Evolutionary conservation across 2,113 vertebrate genomes (phyloP).

Genomic region (Coreoperca whiteheadi): DNA sequence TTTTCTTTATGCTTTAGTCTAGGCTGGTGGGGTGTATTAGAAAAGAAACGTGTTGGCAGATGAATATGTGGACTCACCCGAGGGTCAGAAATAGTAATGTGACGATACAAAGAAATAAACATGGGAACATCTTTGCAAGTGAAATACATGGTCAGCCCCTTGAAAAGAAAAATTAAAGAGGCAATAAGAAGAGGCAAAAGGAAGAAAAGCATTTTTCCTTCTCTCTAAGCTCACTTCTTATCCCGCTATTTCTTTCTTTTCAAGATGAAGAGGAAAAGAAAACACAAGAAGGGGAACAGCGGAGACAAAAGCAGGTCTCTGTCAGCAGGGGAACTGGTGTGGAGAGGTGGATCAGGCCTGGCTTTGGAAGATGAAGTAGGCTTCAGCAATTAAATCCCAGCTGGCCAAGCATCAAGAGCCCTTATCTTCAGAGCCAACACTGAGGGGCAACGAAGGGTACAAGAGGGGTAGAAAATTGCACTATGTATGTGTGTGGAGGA

Average conservation of each 20-base stretch:
- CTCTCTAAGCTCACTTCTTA: constrained; percentile 33
- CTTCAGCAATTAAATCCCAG: constrained; percentile 75
- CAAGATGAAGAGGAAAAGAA: constrained; percentile 64
- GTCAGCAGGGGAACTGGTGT: constrained; percentile 60
- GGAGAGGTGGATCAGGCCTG: constrained; percentile 55
- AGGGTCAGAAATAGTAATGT: constrained; percentile 18
- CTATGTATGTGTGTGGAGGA: constrained; percentile 33
- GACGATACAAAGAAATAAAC: constrained; percentile 26
- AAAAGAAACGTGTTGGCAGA: constrained; percentile 54
- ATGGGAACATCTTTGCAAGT: constrained; percentile 44
- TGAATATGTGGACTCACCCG: constrained; percentile 35
- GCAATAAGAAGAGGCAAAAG: constrained; percentile 28
- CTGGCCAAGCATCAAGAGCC: constrained; percentile 74
- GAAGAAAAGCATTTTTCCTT: constrained; percentile 37
- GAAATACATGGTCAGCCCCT: constrained; percentile 22
- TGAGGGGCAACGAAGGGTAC: constrained; percentile 55
- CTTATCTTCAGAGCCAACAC: constrained; percentile 73
- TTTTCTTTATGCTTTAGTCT: constrained; percentile 31
- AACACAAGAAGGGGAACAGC: constrained; percentile 48
- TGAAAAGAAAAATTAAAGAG: constrained; percentile 49
- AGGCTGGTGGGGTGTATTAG: constrained; percentile 34
- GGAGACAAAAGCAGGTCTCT: constrained; percentile 66
- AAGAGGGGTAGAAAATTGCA: constrained; percentile 34
- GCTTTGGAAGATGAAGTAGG: constrained; percentile 63
- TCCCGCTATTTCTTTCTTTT: constrained; percentile 43